Conservation (phyloP, 2,113 vertebrate genomes). For the Dolichotis patagonum region DNA sequence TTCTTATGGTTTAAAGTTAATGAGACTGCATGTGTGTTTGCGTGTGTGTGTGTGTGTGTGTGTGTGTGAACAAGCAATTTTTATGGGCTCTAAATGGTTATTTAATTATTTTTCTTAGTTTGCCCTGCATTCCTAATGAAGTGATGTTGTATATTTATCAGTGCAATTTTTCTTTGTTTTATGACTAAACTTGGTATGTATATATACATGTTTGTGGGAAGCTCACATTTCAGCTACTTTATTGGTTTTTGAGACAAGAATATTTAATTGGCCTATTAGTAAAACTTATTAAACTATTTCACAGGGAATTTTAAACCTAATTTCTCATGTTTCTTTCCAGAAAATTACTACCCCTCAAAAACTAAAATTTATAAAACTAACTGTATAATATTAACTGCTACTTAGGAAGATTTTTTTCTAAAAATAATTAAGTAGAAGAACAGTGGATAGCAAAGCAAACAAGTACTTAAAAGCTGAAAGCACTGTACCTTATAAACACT, state of each 20-base stretch:
- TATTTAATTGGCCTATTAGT: not conserved
- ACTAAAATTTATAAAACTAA: not conserved
- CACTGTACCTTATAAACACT: not conserved
- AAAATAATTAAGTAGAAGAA: not conserved
- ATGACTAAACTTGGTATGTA: not conserved
- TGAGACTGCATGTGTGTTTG: slow-evolving; percentile 50
- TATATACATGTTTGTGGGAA: not conserved
- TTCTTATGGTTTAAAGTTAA: slow-evolving; percentile 76
- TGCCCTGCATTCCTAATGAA: slow-evolving; percentile 57
- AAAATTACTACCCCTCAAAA: not conserved
- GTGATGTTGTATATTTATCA: slow-evolving; percentile 54
- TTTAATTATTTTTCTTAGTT: slow-evolving; percentile 78
- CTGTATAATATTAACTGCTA: not conserved
- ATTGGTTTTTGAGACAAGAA: slow-evolving; percentile 38
- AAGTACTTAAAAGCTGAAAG: not conserved
- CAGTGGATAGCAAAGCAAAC: not conserved
- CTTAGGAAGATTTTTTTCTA: not conserved
- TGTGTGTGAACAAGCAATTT: not conserved
- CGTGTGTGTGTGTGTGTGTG: rapidly evolving
- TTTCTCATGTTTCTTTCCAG: not conserved
- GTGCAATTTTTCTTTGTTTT: not conserved
- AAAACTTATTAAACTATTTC: slow-evolving; percentile 33
- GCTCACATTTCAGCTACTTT: not conserved
- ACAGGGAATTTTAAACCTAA: not conserved
- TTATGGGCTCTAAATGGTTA: slow-evolving; percentile 61